Evolutionary conservation across 2,797 vertebrate species (phyloP).

Genomic region (Cossypha niveicapilla): DNA sequence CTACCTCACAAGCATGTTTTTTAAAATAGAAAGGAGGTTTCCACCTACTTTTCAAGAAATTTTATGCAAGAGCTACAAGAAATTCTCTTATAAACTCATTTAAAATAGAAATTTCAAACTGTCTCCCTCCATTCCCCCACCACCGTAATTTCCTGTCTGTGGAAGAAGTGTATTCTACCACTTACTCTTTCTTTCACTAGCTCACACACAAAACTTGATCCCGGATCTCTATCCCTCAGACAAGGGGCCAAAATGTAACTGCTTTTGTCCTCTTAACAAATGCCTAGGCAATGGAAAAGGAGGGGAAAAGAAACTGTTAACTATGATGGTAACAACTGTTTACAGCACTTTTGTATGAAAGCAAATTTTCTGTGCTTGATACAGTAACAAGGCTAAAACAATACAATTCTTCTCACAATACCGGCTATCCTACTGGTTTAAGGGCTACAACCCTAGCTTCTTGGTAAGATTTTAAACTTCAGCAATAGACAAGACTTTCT

Average conservation of each 20-base stretch:
- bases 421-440: background rate
- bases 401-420: background rate
- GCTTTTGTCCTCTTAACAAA: background rate
- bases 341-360: background rate
- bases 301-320: background rate
- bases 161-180: background rate
- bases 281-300: background rate
- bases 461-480: background rate
- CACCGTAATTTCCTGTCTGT: background rate
- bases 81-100: background rate
- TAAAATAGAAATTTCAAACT: background rate
- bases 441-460: background rate
- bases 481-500: background rate
- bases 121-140: accelerated
- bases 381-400: background rate
- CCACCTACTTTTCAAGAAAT: background rate
- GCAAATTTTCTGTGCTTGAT: background rate
- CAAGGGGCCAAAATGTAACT: background rate
- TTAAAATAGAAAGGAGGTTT: background rate
- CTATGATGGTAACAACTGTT: background rate
- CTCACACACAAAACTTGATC: background rate
- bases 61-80: background rate
- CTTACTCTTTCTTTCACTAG: background rate
- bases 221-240: background rate
- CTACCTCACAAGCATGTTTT: background rate